Evolutionary conservation across 2,797 vertebrate species (phyloP).

Genomic region (Trichosurus vulpecula): DNA sequence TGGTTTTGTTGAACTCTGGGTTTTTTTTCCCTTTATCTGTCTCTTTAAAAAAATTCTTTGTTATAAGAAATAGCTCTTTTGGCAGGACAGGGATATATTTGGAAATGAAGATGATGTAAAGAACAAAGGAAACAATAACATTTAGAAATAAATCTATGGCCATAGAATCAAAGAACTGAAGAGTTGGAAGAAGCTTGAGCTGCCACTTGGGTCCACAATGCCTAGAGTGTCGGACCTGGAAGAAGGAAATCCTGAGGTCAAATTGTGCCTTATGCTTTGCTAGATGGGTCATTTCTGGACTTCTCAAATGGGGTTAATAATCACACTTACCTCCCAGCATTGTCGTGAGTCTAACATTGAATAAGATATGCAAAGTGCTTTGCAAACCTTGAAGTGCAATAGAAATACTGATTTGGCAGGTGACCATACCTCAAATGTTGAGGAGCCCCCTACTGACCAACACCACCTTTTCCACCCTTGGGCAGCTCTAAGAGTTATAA

Average conservation of each 20-base stretch:
- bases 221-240: too few species aligned
- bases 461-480: too few species aligned
- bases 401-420: too few species aligned
- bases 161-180: not conserved
- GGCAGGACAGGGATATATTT: not conserved
- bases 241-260: not conserved
- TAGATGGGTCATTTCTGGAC: not conserved
- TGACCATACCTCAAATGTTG: too few species aligned
- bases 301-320: not conserved
- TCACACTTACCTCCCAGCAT: not conserved
- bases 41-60: not conserved
- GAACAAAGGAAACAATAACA: constrained; percentile 13
- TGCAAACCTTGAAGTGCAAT: too few species aligned
- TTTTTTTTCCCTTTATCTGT: not conserved
- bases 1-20: not conserved
- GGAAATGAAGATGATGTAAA: not conserved
- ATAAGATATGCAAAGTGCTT: too few species aligned
- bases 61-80: not conserved
- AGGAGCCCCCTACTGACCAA: too few species aligned
- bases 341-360: too few species aligned
- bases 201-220: too few species aligned
- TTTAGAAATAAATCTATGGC: constrained; percentile 9
- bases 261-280: not conserved
- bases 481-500: too few species aligned
- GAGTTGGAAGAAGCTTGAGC: not conserved